These are phyloP conservation scores for Lonchura striata DNA, from an alignment of 2,113 vertebrate genomes.

Conservation along the genomic window DNA sequence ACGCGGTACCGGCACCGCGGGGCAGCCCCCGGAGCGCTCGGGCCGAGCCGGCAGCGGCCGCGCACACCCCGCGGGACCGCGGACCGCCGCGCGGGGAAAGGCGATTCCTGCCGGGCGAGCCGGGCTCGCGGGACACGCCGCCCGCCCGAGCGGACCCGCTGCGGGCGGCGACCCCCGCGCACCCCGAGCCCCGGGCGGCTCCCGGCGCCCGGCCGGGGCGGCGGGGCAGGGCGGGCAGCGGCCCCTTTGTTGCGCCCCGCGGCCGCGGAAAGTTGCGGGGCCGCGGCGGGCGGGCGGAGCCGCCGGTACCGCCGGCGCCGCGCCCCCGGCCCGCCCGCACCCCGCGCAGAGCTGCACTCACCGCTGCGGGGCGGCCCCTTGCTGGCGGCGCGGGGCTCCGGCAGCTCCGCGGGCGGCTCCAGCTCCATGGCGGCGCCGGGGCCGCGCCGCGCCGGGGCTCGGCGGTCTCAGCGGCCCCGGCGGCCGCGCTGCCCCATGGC, in stretches of 20 bases:
- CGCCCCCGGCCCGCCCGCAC: too few species aligned
- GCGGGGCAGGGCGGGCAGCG: not conserved
- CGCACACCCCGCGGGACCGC: not conserved
- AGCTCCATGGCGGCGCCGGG: too few species aligned
- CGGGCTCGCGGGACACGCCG: not conserved
- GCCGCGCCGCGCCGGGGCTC: too few species aligned
- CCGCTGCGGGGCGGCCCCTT: too few species aligned
- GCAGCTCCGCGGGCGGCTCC: too few species aligned
- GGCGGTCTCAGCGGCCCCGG: too few species aligned
- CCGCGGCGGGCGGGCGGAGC: not conserved
- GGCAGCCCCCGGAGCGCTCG: not conserved
- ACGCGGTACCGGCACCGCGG: not conserved
- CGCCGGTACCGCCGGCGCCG: not conserved
- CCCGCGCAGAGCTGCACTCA: too few species aligned
- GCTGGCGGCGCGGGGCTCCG: too few species aligned
- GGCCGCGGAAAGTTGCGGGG: not conserved
- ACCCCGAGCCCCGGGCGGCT: not conserved
- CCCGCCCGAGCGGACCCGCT: not conserved
- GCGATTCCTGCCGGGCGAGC: rapidly evolving
- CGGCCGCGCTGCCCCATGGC: too few species aligned
- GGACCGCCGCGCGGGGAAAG: rapidly evolving
- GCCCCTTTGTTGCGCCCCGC: not conserved
- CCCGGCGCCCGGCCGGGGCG: too few species aligned
- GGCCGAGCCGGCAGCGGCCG: not conserved
- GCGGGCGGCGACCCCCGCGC: not conserved